A percentile compares a stretch with the other conserved stretches of the same genome.
Conservation (phyloP, 1,140 invertebrate species). For the Solenopsis fugax region DNA sequence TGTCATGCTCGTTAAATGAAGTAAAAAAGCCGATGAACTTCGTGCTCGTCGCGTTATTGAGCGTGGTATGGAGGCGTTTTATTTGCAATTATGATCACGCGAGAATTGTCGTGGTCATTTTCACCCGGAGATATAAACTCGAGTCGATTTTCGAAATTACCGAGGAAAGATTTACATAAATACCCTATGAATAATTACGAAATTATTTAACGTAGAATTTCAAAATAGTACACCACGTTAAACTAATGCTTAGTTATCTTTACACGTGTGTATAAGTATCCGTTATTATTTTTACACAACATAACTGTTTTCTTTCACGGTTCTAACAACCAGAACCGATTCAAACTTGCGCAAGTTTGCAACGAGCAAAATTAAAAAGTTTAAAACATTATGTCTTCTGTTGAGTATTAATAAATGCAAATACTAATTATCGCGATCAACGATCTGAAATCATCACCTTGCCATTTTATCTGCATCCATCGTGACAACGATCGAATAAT, state of each 20-base stretch:
- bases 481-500: background rate
- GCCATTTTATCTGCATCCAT: background rate
- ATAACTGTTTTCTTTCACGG: conserved; percentile 11
- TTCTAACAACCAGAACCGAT: background rate
- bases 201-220: background rate
- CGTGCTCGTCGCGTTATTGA: background rate
- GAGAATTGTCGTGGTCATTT: background rate
- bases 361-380: background rate
- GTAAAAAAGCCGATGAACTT: background rate
- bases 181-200: background rate
- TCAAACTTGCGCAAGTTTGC: background rate
- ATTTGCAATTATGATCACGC: conserved; percentile 45
- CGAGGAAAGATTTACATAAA: background rate
- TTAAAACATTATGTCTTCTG: background rate
- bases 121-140: background rate
- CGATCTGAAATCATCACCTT: background rate
- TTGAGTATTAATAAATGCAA: background rate
- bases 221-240: background rate
- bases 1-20: background rate
- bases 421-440: conserved; percentile 6
- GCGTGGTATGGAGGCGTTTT: background rate
- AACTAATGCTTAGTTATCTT: background rate
- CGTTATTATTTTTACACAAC: background rate
- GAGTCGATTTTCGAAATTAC: background rate
- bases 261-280: background rate